Percentiles rank a stretch among this genome's conserved stretches.
Evolutionary conservation across 1,140 invertebrate species (phyloP).

Genomic region (Stenopsyche tienmushanensis): DNA sequence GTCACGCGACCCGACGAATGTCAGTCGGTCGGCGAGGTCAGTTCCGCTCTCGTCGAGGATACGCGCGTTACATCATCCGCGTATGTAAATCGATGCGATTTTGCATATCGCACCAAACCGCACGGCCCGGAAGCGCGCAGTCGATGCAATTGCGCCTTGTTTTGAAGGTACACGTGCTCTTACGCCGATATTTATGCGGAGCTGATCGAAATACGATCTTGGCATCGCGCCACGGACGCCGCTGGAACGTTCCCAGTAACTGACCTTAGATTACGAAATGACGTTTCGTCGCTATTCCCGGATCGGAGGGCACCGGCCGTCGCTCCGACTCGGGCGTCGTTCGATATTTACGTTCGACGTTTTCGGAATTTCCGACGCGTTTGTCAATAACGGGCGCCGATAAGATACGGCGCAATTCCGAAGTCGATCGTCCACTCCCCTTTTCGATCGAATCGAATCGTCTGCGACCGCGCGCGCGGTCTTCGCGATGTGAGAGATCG

Average conservation of each 20-base stretch:
- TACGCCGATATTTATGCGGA: neutral
- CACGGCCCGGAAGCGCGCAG: neutral
- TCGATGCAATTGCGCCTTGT: too few relatives aligned
- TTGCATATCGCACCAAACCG: neutral
- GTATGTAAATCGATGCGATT: neutral
- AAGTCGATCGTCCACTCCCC: too few relatives aligned
- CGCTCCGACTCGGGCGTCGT: neutral
- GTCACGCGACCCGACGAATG: constrained; percentile 12
- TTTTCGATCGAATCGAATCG: too few relatives aligned
- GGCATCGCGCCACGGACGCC: neutral
- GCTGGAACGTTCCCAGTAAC: constrained; percentile 11
- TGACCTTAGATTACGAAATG: constrained; percentile 18
- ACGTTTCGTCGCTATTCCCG: neutral
- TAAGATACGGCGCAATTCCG: too few relatives aligned
- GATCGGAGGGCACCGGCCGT: constrained; percentile 5
- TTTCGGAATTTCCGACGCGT: neutral
- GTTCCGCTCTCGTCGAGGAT: neutral
- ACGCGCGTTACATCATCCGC: neutral
- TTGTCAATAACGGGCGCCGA: neutral
- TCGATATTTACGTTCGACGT: neutral
- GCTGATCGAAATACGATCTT: neutral
- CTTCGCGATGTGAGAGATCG: neutral
- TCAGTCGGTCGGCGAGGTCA: constrained; percentile 16
- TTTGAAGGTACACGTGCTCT: neutral
- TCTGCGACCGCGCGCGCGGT: too few relatives aligned